Percentiles rank a stretch among this genome's conserved stretches.
Conservation (phyloP, 2,888 invertebrate species). For the Lasius platythorax region DNA sequence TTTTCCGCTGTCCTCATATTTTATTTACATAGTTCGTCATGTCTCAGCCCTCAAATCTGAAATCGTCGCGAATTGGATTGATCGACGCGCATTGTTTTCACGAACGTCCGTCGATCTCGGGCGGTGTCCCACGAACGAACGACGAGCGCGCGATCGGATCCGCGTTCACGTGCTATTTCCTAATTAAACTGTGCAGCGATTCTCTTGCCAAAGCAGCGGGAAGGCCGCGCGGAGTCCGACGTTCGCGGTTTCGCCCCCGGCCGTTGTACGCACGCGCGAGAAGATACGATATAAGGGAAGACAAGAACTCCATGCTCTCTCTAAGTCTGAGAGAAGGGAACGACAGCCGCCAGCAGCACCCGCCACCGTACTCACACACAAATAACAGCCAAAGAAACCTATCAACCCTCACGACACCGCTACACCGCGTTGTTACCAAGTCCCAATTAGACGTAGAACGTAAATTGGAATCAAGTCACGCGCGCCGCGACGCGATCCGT, state of each 20-base stretch:
- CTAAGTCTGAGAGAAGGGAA: constrained; percentile 40
- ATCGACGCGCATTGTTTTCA: constrained; percentile 13
- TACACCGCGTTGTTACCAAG: constrained; percentile 76
- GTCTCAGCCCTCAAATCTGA: not conserved
- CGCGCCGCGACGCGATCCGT: constrained; percentile 76
- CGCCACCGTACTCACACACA: constrained; percentile 67
- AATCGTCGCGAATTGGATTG: constrained; percentile 30
- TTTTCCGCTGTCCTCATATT: not conserved
- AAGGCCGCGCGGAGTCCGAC: not conserved
- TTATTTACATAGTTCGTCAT: not conserved
- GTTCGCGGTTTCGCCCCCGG: constrained; percentile 24
- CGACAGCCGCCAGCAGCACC: constrained; percentile 66
- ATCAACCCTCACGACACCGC: constrained; percentile 77
- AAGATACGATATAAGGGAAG: constrained; percentile 29
- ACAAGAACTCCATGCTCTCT: constrained; percentile 32
- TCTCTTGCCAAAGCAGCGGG: constrained; percentile 14
- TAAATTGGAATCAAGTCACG: constrained; percentile 81
- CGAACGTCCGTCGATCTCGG: constrained; percentile 42
- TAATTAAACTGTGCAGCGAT: constrained; percentile 32
- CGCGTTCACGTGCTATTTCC: constrained; percentile 24
- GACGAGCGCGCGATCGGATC: constrained; percentile 36
- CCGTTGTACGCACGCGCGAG: constrained; percentile 28
- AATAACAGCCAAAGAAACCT: constrained; percentile 62
- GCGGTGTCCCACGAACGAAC: constrained; percentile 19
- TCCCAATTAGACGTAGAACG: constrained; percentile 76